Conservation (phyloP, 2,888 invertebrate genomes). For the Bellardia pandia region DNA sequence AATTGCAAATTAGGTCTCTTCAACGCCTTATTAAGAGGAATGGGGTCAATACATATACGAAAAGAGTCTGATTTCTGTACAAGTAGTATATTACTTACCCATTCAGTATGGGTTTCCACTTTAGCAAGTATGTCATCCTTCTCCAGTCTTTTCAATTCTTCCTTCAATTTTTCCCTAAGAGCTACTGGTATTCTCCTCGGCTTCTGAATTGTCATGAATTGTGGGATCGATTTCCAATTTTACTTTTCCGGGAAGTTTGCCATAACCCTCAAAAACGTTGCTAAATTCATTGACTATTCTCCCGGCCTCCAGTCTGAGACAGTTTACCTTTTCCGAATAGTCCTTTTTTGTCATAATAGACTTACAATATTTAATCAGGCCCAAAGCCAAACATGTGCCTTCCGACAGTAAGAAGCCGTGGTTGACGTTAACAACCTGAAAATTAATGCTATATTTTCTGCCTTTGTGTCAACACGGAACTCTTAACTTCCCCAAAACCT, state of each 20-base stretch:
- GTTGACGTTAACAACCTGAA: conserved; percentile 11
- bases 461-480: conserved; percentile 1
- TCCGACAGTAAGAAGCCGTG: conserved; percentile 16
- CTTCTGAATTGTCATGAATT: conserved; percentile 23
- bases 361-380: conserved; percentile 1
- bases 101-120: conserved; percentile 10
- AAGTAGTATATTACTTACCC: conserved; percentile 23
- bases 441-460: conserved; percentile 6
- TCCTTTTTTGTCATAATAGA: neutral
- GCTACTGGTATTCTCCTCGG: conserved; percentile 15
- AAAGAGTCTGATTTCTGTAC: neutral
- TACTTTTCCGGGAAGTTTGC: conserved; percentile 3
- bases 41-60: conserved; percentile 2
- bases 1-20: conserved; percentile 11
- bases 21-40: conserved; percentile 3
- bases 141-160: neutral
- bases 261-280: conserved; percentile 9
- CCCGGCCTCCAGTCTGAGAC: conserved; percentile 2
- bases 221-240: conserved; percentile 7
- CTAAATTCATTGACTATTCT: neutral
- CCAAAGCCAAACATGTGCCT: neutral
- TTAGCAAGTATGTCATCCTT: conserved; percentile 9
- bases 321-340: neutral
- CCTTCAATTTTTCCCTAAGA: neutral
- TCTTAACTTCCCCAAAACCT: conserved; percentile 16